Evolutionary conservation across 2,113 vertebrate genomes (phyloP), one percentile per base, ranked within the genome.

Genomic region (Geococcyx californianus): DNA sequence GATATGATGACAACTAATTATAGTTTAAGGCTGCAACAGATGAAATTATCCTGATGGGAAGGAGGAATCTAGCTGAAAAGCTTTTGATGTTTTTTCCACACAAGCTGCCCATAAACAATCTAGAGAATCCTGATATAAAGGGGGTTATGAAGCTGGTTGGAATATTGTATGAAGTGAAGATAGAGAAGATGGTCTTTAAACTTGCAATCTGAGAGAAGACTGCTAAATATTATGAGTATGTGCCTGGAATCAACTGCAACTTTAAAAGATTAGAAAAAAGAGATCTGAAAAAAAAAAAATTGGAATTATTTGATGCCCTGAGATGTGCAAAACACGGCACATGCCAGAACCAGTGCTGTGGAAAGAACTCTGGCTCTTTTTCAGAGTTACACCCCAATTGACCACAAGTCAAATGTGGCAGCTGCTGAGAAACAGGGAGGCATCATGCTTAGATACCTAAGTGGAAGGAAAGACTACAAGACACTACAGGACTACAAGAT

Each of bases 361-460:
- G n/a, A 66, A 87, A 47, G 11, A 84, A 44, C 29, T 77, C 25
- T 47, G 51, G 7, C 14, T 45, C 7, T 45, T 70, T 21, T 10
- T 52, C 0, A 1, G 54, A 80, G 34, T 51, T 33, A 64, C 7
- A 67, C 47, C 18, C 31, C 21, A 33, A 38, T 6, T 0, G 4
- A 29, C 24, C 20, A 72, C 0, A 0, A 26, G 34, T 23, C 7
- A 4, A 67, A 67, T 1, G 1, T 18, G 51, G 59, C 15, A 62
- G 55, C 28, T 70, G 6, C 9, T 78, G 64, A 89, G 66, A 89
- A 81, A 51, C 6, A 58, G 8, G 15, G 7, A 62, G 42, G 19
- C 17, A 74, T 8, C 3, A 0, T 8, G 18, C 36, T 68, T 31
- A 54, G 31, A 14, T 52, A 66, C 23, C 14, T 26, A 40, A 64